Conservation (phyloP, 2,797 vertebrate species). For the Hemibagrus guttatus region DNA sequence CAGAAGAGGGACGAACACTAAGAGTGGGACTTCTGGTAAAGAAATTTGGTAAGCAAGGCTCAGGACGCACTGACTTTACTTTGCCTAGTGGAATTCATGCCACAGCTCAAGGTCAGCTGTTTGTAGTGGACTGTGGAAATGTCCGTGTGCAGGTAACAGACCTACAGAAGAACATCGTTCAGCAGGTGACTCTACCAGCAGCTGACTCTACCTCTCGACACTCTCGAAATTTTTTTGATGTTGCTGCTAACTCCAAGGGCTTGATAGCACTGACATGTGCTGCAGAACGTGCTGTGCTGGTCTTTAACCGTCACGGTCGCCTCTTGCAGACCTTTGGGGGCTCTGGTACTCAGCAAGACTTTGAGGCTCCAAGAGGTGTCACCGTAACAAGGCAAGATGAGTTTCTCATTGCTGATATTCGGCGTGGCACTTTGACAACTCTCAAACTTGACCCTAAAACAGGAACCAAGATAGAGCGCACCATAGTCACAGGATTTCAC, state of each 20-base stretch:
- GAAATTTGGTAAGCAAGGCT: constrained; percentile 81
- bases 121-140: constrained; percentile 81
- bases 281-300: constrained; percentile 72
- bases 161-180: constrained; percentile 70
- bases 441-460: constrained; percentile 72
- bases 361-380: constrained; percentile 79
- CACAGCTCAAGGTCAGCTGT: constrained; percentile 74
- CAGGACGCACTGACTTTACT: constrained; percentile 76
- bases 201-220: constrained; percentile 61
- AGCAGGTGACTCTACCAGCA: constrained; percentile 73
- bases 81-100: constrained; percentile 77
- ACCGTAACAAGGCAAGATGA: constrained; percentile 71
- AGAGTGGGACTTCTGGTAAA: constrained; percentile 63
- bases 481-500: constrained; percentile 76
- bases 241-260: constrained; percentile 78
- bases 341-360: constrained; percentile 63
- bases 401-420: constrained; percentile 79
- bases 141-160: constrained; percentile 79
- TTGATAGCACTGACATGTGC: constrained; percentile 78
- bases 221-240: constrained; percentile 79
- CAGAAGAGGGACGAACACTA: constrained; percentile 63
- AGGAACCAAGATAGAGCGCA: constrained; percentile 71
- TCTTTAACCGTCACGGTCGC: constrained; percentile 77
- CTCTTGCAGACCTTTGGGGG: constrained; percentile 78
- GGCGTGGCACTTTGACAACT: constrained; percentile 73